Conservation (phyloP, 2,888 invertebrate species). For the Protodeltote pygarga region DNA sequence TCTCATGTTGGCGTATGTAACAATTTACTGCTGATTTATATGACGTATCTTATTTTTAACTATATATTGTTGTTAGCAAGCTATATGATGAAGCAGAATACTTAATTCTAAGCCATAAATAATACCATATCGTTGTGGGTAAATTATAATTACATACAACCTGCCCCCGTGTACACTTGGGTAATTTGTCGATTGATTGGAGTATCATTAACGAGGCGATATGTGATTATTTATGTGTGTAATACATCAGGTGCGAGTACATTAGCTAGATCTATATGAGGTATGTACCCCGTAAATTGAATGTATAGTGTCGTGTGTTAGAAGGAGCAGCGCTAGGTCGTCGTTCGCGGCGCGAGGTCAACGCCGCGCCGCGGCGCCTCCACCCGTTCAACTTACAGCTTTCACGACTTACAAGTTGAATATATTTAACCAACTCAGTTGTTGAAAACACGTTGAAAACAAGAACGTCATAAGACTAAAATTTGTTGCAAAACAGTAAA, state of each 20-base stretch:
- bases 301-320: conserved; percentile 50
- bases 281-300: conserved; percentile 52
- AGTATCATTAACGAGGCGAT: conserved; percentile 5
- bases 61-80: no score
- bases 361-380: conserved; percentile 74
- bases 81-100: conserved; percentile 11
- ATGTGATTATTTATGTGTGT: conserved; percentile 2
- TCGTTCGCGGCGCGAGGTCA: conserved; percentile 80
- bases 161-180: conserved; percentile 1
- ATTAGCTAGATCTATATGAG: conserved; percentile 40
- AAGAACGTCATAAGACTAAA: no score
- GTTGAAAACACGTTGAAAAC: conserved; percentile 15
- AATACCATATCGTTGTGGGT: conserved; percentile 7
- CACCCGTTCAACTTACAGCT: conserved; percentile 55
- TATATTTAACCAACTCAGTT: conserved; percentile 32
- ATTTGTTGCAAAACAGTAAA: no score
- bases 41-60: no score
- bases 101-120: conserved; percentile 10
- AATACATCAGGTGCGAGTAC: conserved; percentile 14
- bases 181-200: conserved; percentile 6
- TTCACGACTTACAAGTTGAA: conserved; percentile 57
- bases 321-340: conserved; percentile 68
- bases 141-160: conserved; percentile 26
- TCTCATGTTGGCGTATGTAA: conserved; percentile 12
- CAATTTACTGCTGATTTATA: not conserved